Evolutionary conservation across 2,888 invertebrate genomes (phyloP), one percentile per base, ranked within the genome.

Genomic region (Leucophenga montana): DNA sequence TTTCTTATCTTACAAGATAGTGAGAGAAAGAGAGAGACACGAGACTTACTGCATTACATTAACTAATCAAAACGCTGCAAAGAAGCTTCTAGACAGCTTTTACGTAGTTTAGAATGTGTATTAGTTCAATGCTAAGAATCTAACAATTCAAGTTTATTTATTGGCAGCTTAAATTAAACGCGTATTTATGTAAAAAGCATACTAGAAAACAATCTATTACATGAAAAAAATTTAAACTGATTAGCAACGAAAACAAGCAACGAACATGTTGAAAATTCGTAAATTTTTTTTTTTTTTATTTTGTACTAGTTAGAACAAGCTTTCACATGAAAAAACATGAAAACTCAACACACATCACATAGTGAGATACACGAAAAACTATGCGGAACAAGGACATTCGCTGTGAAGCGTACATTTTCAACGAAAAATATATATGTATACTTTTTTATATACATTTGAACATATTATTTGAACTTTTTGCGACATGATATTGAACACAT

Each of bases 231-330:
- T 39, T 39, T 39, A 18, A 11, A 5, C 57, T 57, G 57, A 57
- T 57, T 57, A 57, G 57, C 57, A 57, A 31, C 16, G n/a, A 57
- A 33, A 57, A 57, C 57, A 57, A n/a, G 31, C 57, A n/a, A 31
- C 14, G 31, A 57, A 31, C 57, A 57, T 57, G 57, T 57, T 57
- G 14, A n/a, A n/a, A 39, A 39, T 39, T 39, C 9, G 39, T 39
- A 5, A 57, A 57, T 31, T 57, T 57, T 53, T 53, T 53, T 53
- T 31, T 53, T 0, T 22, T 57, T 22, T 57, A 9, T 22, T 57
- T 57, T 13, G 22, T 14, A 31, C 8, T 11, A 39, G 39, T 39
- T 39, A 8, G 39, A 39, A 39, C 39, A 39, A 39, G 39, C 39
- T 39, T 39, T 39, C 39, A 39, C 9, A 11, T 39, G n/a, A n/a